phyloP scores from a whole-genome alignment of 92 coral and sea anemone genomes.

The Siderastrea siderea region DNA sequence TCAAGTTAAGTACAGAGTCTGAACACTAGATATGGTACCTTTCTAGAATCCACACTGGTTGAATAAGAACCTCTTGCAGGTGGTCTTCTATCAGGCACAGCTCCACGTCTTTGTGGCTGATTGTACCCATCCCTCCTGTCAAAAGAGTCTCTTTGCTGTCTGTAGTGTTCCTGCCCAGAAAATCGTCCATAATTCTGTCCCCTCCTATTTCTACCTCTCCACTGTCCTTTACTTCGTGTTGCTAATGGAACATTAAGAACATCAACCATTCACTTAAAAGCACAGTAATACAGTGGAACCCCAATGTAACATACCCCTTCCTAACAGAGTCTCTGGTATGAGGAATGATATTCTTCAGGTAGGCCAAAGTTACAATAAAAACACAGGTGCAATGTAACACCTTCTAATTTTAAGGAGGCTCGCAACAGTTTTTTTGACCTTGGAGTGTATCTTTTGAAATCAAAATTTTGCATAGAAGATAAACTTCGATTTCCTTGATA shows the following conservation, averaged over 20 bases:
- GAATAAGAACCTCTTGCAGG: conserved; percentile 66
- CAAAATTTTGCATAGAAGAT: no score
- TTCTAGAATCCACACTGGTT: conserved; percentile 32
- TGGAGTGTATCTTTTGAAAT: no score
- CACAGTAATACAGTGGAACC: no score
- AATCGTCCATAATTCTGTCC: conserved; percentile 60
- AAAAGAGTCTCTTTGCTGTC: conserved; percentile 63
- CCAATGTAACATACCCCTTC: no score
- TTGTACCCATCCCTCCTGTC: conserved; percentile 67
- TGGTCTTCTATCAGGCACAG: conserved; percentile 82
- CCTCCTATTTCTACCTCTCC: conserved; percentile 69
- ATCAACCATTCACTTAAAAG: background rate
- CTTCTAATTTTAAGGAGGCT: no score
- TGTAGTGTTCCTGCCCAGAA: conserved; percentile 66
- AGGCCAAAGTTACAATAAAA: no score
- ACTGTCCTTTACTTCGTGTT: conserved; percentile 72
- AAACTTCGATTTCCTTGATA: no score
- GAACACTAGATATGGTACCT: conserved; percentile 1
- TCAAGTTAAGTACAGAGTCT: background rate
- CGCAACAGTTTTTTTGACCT: no score
- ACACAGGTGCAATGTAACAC: no score
- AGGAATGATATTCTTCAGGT: no score
- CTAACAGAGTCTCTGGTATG: no score
- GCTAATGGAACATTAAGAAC: conserved; percentile 26
- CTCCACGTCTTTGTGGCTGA: conserved; percentile 78